phyloP scores from a whole-genome alignment of 2,888 invertebrate species.

The Oconnorella tubifera region DNA sequence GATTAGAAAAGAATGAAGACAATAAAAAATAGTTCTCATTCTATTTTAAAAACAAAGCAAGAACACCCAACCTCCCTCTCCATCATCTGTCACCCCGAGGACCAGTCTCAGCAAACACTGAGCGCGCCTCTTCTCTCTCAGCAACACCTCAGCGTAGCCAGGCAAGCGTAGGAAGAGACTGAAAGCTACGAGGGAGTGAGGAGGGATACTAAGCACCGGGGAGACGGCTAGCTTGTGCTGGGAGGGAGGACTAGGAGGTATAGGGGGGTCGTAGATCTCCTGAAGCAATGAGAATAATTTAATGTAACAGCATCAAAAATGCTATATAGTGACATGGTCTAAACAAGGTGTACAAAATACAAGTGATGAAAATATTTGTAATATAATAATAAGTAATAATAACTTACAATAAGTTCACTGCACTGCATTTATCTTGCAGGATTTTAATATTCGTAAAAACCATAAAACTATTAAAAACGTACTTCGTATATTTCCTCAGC shows the following conservation, averaged over 20 bases:
- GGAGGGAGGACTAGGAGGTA: conserved; percentile 24
- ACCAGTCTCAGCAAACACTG: conserved; percentile 80
- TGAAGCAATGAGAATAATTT: too few species aligned
- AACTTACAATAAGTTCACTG: too few species aligned
- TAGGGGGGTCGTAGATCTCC: conserved; percentile 30
- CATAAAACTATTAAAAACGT: not conserved
- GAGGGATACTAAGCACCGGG: conserved; percentile 60
- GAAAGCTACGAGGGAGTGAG: conserved; percentile 86
- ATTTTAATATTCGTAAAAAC: too few species aligned
- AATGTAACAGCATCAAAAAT: too few species aligned
- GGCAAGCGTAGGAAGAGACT: conserved; percentile 82
- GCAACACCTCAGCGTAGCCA: conserved; percentile 82
- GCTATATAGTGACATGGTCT: too few species aligned
- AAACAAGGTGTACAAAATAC: too few species aligned
- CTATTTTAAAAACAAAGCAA: too few species aligned
- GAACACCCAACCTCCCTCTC: conserved; percentile 60
- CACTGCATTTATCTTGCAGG: too few species aligned
- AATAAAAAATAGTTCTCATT: too few species aligned
- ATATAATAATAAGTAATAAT: too few species aligned
- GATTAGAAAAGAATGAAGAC: too few species aligned
- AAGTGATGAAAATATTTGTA: too few species aligned
- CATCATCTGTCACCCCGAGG: conserved; percentile 85
- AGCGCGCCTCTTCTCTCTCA: conserved; percentile 75
- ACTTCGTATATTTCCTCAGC: conserved; percentile 60
- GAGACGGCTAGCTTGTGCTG: conserved; percentile 15